Conservation (phyloP, 2,797 vertebrate species). For the Hapalemur alaotrensis region DNA sequence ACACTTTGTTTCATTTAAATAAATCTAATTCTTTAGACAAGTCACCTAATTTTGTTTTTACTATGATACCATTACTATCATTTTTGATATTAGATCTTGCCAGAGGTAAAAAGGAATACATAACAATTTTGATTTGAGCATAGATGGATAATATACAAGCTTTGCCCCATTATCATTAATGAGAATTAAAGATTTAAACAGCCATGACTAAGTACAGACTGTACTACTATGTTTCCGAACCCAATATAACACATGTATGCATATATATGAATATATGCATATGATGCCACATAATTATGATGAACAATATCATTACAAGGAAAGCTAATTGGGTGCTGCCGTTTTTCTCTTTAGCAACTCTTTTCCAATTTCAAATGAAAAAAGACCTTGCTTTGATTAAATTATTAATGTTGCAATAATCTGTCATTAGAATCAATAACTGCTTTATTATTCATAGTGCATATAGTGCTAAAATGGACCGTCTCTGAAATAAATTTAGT, state of each 20-base stretch:
- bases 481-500: constrained; percentile 74
- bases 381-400: constrained; percentile 60
- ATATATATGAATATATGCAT: neutral
- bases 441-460: constrained; percentile 80
- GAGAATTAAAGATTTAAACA: constrained; percentile 53
- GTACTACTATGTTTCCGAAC: constrained; percentile 68
- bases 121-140: constrained; percentile 34
- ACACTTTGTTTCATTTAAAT: constrained; percentile 13
- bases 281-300: constrained; percentile 69
- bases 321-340: constrained; percentile 64
- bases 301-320: constrained; percentile 63
- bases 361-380: constrained; percentile 64
- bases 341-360: constrained; percentile 55
- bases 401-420: constrained; percentile 80
- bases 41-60: constrained; percentile 28
- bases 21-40: constrained; percentile 1
- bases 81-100: neutral
- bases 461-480: constrained; percentile 74
- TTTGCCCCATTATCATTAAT: constrained; percentile 20
- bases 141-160: neutral
- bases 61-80: neutral
- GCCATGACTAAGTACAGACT: neutral
- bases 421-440: constrained; percentile 82
- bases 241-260: constrained; percentile 15
- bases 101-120: neutral